Evolutionary conservation across 1,140 invertebrate genomes (phyloP).

Genomic region (Lineus longissimus): DNA sequence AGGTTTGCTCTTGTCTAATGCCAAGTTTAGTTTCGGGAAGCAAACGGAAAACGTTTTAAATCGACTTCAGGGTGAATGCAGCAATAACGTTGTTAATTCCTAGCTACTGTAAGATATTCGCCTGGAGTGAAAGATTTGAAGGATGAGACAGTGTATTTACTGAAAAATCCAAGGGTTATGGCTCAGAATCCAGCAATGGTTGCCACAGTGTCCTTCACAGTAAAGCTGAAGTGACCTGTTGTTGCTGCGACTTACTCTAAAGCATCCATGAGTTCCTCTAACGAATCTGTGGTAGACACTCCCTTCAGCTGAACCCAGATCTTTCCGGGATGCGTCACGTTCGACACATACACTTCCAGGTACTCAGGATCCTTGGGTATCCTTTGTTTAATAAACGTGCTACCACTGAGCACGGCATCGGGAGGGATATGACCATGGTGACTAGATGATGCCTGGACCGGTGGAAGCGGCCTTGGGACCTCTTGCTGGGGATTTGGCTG

Average conservation of each 20-base stretch:
- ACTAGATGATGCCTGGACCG: background rate
- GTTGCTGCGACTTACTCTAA: slow-evolving; percentile 36
- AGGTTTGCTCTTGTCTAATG: too few species aligned
- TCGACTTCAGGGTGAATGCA: background rate
- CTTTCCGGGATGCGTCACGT: slow-evolving; percentile 30
- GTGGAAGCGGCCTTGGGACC: too few species aligned
- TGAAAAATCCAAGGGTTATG: background rate
- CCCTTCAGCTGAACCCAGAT: slow-evolving; percentile 43
- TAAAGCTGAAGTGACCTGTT: background rate
- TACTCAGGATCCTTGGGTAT: slow-evolving; percentile 14
- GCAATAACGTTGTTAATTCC: background rate
- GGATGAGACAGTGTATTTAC: background rate
- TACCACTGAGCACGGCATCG: background rate
- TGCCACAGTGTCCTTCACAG: background rate
- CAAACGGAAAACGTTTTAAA: background rate
- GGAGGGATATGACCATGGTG: background rate
- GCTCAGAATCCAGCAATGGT: background rate
- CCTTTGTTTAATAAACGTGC: background rate
- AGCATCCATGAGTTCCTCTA: slow-evolving; percentile 44
- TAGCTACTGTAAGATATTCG: background rate
- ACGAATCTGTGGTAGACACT: slow-evolving; percentile 25
- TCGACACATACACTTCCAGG: slow-evolving; percentile 39
- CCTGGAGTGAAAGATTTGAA: background rate
- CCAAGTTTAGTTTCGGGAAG: background rate
- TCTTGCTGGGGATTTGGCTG: too few species aligned